Base-by-base conservation (phyloP, 1,140 invertebrate genomes). In the Hormaphis cornu region DNA sequence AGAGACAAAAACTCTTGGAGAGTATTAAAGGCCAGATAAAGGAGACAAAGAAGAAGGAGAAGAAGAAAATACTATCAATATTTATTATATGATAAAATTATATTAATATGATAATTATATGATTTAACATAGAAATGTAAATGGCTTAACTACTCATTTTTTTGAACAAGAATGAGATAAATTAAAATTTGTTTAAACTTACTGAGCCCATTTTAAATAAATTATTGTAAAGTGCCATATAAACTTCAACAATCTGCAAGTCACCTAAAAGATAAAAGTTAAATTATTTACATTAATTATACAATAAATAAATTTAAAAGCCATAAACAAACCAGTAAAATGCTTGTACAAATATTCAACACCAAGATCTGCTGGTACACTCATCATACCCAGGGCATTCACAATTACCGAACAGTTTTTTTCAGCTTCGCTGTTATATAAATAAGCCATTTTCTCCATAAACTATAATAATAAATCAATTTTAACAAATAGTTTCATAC, bases 371-470 rank as follows among this genome's bases (percentile, higher is more conserved):
- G 84, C 83, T 5, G 94, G 93, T 73, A 98, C 88, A 71, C 85
- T 86, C 74, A 95, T 94, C 76, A 93, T 91, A 1, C 94, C 95
- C 80, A 93, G 96, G 14, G 91, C 87, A 73, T 89, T 91, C 14
- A 98, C 79, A 8, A 97, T 80, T 75, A 91, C 95, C 0, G 94
- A 81, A n/a, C 82, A 87, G n/a, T 87, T 87, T 63, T 92, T 84
- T 75, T 85, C 78, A 0, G 95, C 95, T 58, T 81, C 77, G 61
- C 86, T 80, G 74, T 90, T 81, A 77, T 95, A 94, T 73, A 87
- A 80, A 42, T 94, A 75, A 76, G 93, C 89, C 81, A 95, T 91
- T 22, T 74, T 80, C 79, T 97, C 92, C 77, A 97, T 86, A 75
- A 86, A 97, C 86, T 94, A 46, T 46, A 8, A 46, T 26, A 63